Evolutionary conservation across 2,888 invertebrate species (phyloP), one percentile per base, ranked within the genome.

Genomic region (Schizaphis graminum): DNA sequence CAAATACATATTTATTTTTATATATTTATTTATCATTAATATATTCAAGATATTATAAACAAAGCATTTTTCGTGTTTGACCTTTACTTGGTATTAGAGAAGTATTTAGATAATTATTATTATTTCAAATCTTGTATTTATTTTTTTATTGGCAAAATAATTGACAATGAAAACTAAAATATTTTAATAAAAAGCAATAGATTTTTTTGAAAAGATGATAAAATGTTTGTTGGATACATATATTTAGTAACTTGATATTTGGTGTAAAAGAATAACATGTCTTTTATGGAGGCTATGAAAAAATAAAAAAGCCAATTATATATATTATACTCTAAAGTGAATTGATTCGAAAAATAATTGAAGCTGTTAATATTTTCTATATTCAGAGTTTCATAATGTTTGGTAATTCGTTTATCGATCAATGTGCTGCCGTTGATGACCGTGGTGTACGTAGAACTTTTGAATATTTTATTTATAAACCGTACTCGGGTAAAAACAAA

Each of bases 391-490:
- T 28, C 41, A n/a, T 57, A 57, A 44, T 44, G 44, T 57, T 28
- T 21, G 44, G 28, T 57, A 44, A 57, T 89, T 57, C 44, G 89
- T 57, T 57, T 89, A 89, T 57, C 44, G 35, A 56, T 4, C n/a
- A 89, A 53, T 41, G 28, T 44, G 10, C 11, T 44, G 28, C 28
- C 89, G 16, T 28, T 44, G 57, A 44, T 89, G 44, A 57, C 57
- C 44, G 44, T 41, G 26, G 26, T 57, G 28, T 26, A 89, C 11
- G 44, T 89, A 85, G 85, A 8, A 8, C 26, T 89, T 57, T 44
- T 89, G 57, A 89, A 89, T 89, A 89, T 28, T 57, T 89, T 89
- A 89, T 44, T 28, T 56, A 16, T 11, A 44, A 57, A 56, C 53
- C 16, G 41, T 44, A 28, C 41, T 21, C 26, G 21, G 41, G 11